A percentile compares a stretch with the other conserved stretches of the same genome.
These are phyloP conservation scores for Thecocarcelia acutangulata DNA, from an alignment of 2,888 invertebrate genomes.

Conservation along the genomic window DNA sequence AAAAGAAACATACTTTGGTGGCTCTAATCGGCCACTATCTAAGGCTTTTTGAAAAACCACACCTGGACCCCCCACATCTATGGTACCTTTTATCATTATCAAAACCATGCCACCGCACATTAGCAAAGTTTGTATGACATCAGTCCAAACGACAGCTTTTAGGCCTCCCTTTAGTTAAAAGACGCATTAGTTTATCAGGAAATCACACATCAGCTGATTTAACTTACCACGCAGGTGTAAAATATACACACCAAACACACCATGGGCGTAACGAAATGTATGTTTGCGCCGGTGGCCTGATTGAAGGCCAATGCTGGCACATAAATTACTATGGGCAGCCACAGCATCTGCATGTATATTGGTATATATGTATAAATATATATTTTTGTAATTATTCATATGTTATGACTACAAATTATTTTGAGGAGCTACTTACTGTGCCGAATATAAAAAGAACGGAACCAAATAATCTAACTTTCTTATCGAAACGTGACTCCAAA, in stretches of 20 bases:
- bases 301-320: slow-evolving; percentile 88
- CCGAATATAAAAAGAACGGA: slow-evolving; percentile 85
- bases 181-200: background rate
- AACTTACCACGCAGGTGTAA: slow-evolving; percentile 88
- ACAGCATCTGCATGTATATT: slow-evolving; percentile 83
- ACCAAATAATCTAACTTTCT: slow-evolving; percentile 85
- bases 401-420: background rate
- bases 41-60: slow-evolving; percentile 84
- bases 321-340: slow-evolving; percentile 88
- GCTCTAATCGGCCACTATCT: slow-evolving; percentile 84
- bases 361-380: too few relatives aligned
- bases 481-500: slow-evolving; percentile 86
- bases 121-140: slow-evolving; percentile 86
- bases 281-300: slow-evolving; percentile 90
- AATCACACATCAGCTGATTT: background rate
- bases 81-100: slow-evolving; percentile 85
- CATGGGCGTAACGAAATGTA: slow-evolving; percentile 88
- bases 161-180: slow-evolving; percentile 83
- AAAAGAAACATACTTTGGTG: slow-evolving; percentile 83
- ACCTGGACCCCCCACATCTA: slow-evolving; percentile 85
- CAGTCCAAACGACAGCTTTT: slow-evolving; percentile 87
- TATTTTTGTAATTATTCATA: background rate
- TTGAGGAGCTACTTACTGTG: slow-evolving; percentile 82
- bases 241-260: slow-evolving; percentile 90
- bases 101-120: slow-evolving; percentile 87